phyloP scores from a whole-genome alignment of 1,140 invertebrate species.

The Drosophila azteca region DNA sequence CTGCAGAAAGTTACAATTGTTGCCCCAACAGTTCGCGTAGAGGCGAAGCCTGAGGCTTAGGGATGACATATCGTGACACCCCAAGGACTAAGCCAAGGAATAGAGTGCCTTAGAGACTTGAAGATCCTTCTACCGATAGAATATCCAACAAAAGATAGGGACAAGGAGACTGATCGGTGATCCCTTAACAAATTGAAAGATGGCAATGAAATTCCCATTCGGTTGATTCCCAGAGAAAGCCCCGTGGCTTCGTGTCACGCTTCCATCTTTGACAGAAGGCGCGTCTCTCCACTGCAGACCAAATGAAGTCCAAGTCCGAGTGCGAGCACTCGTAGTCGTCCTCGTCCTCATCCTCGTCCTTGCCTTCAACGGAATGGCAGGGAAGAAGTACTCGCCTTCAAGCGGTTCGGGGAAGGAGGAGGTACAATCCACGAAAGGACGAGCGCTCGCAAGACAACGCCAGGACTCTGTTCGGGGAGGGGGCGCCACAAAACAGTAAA shows the following conservation, averaged over 20 bases:
- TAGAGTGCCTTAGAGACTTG: no score
- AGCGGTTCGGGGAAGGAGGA: no score
- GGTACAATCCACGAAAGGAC: conserved; percentile 12
- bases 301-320: conserved; percentile 8
- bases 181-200: no score
- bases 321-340: no score
- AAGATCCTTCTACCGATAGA: neutral
- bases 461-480: conserved; percentile 5
- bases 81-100: no score
- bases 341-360: no score
- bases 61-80: conserved; percentile 13
- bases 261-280: conserved; percentile 7
- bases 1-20: conserved; percentile 65
- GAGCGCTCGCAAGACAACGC: conserved; percentile 29
- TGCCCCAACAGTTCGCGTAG: conserved; percentile 29
- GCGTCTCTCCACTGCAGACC: conserved; percentile 10
- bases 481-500: conserved; percentile 23
- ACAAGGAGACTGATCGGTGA: no score
- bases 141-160: no score
- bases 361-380: no score
- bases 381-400: no score
- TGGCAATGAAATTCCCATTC: no score
- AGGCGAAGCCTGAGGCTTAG: conserved; percentile 10
- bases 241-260: conserved; percentile 3
- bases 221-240: neutral